Evolutionary conservation across 2,113 vertebrate species (phyloP), one percentile per base, ranked within the genome.

Genomic region (Zosterops borbonicus): DNA sequence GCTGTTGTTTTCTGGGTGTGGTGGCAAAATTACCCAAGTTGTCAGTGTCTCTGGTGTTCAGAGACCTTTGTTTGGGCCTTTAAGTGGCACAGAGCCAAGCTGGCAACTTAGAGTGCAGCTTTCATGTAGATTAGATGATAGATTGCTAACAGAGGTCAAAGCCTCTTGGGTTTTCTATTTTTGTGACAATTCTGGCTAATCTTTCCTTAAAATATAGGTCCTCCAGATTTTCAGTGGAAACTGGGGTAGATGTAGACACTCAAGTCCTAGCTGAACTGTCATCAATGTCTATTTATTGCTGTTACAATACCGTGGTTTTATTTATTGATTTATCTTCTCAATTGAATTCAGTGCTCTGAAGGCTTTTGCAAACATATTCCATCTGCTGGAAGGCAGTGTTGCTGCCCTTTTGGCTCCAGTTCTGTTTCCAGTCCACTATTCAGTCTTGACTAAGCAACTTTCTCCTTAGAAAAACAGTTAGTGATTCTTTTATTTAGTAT

Each of bases 1-100:
- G 5, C 37, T 87, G 15, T 37, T 62, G 50, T 84, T 89, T 90
- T 76, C 41, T 87, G 85, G 76, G 92, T 68, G 93, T 87, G 93
- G 89, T 5, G 10, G 46, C 18, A 83, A 83, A 95, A 83, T 80
- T 33, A 35, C 55, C 47, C 41, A 44, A 80, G 87, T 69, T 60
- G 28, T 35, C 1, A 0, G 13, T 71, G 60, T 95, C 62, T 89
- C 65, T 21, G 8, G 21, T 68, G 41, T 46, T 77, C 76, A 16
- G 39, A 39, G 39, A 39, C 39, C 39, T 39, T 39, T 39, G 93
- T 80, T 56, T 62, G 87, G 56, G 47, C 91, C 77, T 94, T 84
- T 46, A 62, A 23, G 52, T 42, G 87, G 74, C 89, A 41, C 9
- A 24, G 65, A 83, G 92, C 83, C 84, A 83, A 65, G 20, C 16